Conservation (phyloP, 1,140 invertebrate genomes). For the Musca domestica region DNA sequence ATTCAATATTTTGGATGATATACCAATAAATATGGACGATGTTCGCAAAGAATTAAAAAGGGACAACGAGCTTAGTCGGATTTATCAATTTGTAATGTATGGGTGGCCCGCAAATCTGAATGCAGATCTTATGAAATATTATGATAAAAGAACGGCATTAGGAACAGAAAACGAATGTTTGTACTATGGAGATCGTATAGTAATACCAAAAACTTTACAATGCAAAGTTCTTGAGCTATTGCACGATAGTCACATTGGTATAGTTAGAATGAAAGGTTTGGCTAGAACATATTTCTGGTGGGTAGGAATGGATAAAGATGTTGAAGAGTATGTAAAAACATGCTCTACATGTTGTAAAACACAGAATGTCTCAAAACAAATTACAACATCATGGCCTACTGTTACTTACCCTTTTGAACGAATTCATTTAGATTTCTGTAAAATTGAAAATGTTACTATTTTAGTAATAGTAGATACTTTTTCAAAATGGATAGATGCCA, state of each 20-base stretch:
- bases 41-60: background rate
- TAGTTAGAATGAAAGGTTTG: slow-evolving; percentile 17
- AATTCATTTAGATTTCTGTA: slow-evolving; percentile 26
- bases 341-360: slow-evolving; percentile 5
- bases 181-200: slow-evolving; percentile 22
- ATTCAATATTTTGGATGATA: background rate
- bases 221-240: slow-evolving; percentile 6
- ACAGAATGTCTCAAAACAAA: background rate
- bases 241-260: slow-evolving; percentile 19
- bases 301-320: slow-evolving; percentile 13
- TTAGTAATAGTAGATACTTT: slow-evolving; percentile 24
- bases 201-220: slow-evolving; percentile 15
- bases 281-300: slow-evolving; percentile 23
- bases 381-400: background rate
- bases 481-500: slow-evolving; percentile 22
- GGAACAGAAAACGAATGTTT: slow-evolving; percentile 9
- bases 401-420: slow-evolving; percentile 11
- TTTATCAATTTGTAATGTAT: background rate
- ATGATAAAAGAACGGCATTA: background rate
- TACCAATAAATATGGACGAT: slow-evolving; percentile 9
- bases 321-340: slow-evolving; percentile 12
- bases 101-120: slow-evolving; percentile 2
- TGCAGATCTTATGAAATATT: background rate
- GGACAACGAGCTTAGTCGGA: background rate
- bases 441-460: slow-evolving; percentile 18